phyloP scores from a whole-genome alignment of 2,888 invertebrate genomes.

The Pseudanteris insignis region DNA sequence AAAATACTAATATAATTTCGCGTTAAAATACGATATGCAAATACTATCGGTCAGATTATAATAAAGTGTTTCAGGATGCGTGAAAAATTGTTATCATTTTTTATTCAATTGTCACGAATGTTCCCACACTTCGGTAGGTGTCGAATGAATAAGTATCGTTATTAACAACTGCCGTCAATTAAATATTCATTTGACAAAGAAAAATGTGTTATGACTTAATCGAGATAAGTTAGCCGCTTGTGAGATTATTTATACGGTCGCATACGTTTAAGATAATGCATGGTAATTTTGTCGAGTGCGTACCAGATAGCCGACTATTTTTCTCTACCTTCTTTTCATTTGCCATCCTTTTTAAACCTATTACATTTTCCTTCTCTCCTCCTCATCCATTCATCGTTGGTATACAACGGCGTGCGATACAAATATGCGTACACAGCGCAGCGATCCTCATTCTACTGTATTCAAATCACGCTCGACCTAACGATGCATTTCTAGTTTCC shows the following conservation, averaged over 20 bases:
- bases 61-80: no score
- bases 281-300: conserved; percentile 13
- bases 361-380: no score
- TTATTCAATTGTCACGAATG: no score
- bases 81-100: no score
- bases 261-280: conserved; percentile 25
- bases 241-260: conserved; percentile 15
- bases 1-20: no score
- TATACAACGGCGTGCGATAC: neutral
- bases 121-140: neutral
- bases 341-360: neutral
- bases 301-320: conserved; percentile 3
- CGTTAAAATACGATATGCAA: no score
- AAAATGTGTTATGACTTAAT: conserved; percentile 26
- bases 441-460: conserved; percentile 10
- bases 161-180: conserved; percentile 7
- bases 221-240: conserved; percentile 18
- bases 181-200: conserved; percentile 13
- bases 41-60: no score
- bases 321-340: conserved; percentile 1
- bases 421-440: neutral
- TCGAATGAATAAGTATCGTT: neutral
- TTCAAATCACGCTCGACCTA: conserved; percentile 5
- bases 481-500: conserved; percentile 6
- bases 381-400: no score